Evolutionary conservation across 2,888 invertebrate genomes (phyloP), one percentile per base, ranked within the genome.

Genomic region (Nasonia oneida): DNA sequence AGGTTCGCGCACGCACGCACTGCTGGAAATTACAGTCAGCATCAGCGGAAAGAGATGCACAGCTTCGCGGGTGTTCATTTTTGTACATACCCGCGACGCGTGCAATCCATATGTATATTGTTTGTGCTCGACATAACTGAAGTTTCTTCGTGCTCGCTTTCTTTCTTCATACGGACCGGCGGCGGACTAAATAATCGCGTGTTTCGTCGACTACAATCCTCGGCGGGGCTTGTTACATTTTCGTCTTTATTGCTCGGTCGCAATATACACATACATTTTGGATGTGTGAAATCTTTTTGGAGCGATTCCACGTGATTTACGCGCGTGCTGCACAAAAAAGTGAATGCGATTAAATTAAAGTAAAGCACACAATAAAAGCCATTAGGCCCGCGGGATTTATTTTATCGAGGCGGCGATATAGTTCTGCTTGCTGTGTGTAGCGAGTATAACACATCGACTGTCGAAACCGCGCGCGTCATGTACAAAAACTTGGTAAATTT

Each of bases 31-130:
- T 78, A 83, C 42, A 47, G 37, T 50, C 29, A 67, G 33, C 12
- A 29, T 29, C 29, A 10, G 61, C 12, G 70, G 39, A 81, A 47
- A 47, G 47, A 47, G 8, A n/a, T 23, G 67, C 67, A 29, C 29
- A 29, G 29, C 67, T 76, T 50, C 23, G 50, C 64, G 67, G 53
- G 57, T 29, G 57, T 70, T 18, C 76, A 76, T 73, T 76, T 75
- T 84, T 18, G 15, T 33, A 29, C 14, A 29, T 37, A 37, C 37
- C 4, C 67, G 14, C 67, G 67, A 29, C 53, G 15, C 47, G 57
- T 79, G 47, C 74, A 70, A 85, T 85, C 82, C 85, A 85, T 79
- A 85, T 82, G 82, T 75, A 85, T 85, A 85, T 85, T 37, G 74
- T 79, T 61, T 81, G n/a, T 76, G 47, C 14, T 0, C 37, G 29